These are phyloP conservation scores for Paguma larvata DNA, from an alignment of 2,797 vertebrate genomes.

Conservation along the genomic window DNA sequence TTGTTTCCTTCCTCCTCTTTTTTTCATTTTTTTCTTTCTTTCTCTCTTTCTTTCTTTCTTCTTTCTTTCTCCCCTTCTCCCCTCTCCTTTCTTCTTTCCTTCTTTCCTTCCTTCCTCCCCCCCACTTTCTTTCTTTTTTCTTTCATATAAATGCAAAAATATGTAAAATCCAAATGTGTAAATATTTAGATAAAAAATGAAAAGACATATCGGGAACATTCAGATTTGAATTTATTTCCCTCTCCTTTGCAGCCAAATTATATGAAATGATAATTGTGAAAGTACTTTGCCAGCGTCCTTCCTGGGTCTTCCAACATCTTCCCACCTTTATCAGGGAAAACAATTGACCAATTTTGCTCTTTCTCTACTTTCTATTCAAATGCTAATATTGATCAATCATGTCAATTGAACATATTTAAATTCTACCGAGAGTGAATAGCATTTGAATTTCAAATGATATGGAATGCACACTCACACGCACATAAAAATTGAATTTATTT, in stretches of 20 bases:
- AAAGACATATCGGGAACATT: background rate
- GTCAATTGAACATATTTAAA: slow-evolving; percentile 61
- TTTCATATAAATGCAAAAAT: background rate
- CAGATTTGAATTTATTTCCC: background rate
- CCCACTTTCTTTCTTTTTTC: background rate
- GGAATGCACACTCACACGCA: background rate
- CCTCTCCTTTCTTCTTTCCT: rapidly evolving
- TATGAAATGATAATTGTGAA: background rate
- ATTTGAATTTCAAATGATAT: slow-evolving; percentile 61
- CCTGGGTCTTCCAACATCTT: background rate
- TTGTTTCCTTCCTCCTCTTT: background rate
- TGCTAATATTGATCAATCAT: slow-evolving; percentile 41
- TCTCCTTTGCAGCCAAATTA: slow-evolving; percentile 1
- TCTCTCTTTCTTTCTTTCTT: background rate
- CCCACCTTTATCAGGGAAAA: background rate
- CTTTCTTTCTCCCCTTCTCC: rapidly evolving
- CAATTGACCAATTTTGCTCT: background rate
- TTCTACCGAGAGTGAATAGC: background rate
- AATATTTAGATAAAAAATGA: background rate
- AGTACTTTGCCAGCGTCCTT: background rate
- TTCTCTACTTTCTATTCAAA: slow-evolving; percentile 48
- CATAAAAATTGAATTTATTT: slow-evolving; percentile 30
- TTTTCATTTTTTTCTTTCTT: background rate
- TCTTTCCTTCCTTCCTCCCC: too few relatives aligned
- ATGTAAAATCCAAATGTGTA: background rate